These are phyloP conservation scores for Denticeps clupeoides DNA, from an alignment of 2,797 vertebrate genomes.

Conservation along the genomic window DNA sequence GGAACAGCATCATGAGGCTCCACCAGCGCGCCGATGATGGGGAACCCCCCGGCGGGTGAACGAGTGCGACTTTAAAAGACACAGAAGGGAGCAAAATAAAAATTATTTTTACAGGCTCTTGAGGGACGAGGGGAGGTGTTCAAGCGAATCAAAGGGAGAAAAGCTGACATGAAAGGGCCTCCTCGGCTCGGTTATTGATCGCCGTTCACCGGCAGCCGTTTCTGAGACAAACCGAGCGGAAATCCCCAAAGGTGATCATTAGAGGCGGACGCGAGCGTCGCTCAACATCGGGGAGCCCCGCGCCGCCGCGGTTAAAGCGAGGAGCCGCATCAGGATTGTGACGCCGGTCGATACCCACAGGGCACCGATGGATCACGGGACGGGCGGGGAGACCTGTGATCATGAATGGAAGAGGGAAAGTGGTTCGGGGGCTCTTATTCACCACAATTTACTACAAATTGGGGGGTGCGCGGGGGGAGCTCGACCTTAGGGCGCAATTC, in stretches of 20 bases:
- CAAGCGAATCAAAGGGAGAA: constrained; percentile 56
- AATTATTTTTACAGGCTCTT: constrained; percentile 29
- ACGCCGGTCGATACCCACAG: no score
- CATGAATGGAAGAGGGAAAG: no score
- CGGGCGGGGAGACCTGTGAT: no score
- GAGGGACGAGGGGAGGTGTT: constrained; percentile 45
- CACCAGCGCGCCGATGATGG: no score
- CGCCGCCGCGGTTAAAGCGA: constrained; percentile 42
- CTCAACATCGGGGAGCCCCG: constrained; percentile 60
- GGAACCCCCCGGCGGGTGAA: not conserved
- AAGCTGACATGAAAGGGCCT: constrained; percentile 49
- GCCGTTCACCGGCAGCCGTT: constrained; percentile 52
- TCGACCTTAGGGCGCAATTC: no score
- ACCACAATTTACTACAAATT: no score
- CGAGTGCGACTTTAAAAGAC: constrained; percentile 5
- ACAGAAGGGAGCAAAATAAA: constrained; percentile 3
- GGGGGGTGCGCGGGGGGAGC: no score
- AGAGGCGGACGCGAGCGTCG: constrained; percentile 61
- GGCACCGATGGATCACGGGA: no score
- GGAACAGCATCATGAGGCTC: no score
- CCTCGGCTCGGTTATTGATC: constrained; percentile 65
- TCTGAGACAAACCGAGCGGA: constrained; percentile 58
- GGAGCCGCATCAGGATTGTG: constrained; percentile 22
- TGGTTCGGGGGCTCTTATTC: no score
- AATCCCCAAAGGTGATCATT: constrained; percentile 75